These are phyloP conservation scores for rat (Rattus norvegicus) DNA, from an alignment of 2,113 vertebrate genomes.

Conservation along the genomic window GRCr8 NC_086023.1:120939501-120940000, in stretches of 20 bases:
- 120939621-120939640: not conserved
- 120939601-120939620: not conserved
- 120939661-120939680: not conserved
- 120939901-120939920: not conserved
- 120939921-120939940: not conserved
- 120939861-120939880: not conserved
- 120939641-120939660: not conserved
- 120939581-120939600: constrained; percentile 49
- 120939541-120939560: constrained; percentile 31
- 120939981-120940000: not conserved
- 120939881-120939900: not conserved
- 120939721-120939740: not conserved
- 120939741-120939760: not conserved
- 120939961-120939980: not conserved
- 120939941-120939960: not conserved
- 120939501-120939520: constrained; percentile 1
- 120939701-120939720: not conserved
- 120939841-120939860: constrained; percentile 35
- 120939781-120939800: constrained; percentile 20
- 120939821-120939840: not conserved
- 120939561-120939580: constrained; percentile 13
- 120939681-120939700: not conserved
- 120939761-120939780: not conserved
- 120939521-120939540: constrained; percentile 35
- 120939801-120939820: not conserved